Percentiles rank a stretch among this genome's conserved stretches.
Conservation (phyloP, 2,113 vertebrate genomes). For the Ia io region DNA sequence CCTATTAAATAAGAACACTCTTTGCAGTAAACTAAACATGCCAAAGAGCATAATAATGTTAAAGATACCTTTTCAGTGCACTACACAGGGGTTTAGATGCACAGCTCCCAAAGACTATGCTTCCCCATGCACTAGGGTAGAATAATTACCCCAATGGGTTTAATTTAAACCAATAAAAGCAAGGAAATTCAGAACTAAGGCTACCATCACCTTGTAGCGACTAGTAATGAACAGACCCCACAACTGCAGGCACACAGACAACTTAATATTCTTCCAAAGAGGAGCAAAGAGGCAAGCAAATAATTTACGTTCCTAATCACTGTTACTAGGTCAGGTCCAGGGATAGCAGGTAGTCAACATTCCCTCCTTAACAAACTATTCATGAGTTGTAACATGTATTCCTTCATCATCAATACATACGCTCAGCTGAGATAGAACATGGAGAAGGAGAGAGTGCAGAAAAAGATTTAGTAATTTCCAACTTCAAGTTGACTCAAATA, state of each 20-base stretch:
- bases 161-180: constrained; percentile 74
- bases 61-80: constrained; percentile 39
- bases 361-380: background rate
- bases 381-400: background rate
- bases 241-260: background rate
- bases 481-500: background rate
- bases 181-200: constrained; percentile 58
- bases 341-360: background rate
- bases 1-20: constrained; percentile 61
- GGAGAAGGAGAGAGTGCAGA: background rate
- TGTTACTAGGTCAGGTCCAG: background rate
- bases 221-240: constrained; percentile 24
- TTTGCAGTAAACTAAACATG: constrained; percentile 46
- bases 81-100: constrained; percentile 23
- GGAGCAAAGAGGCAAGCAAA: background rate
- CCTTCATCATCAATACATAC: background rate
- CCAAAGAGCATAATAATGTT: constrained; percentile 58
- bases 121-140: constrained; percentile 41
- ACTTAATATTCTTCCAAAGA: constrained; percentile 5
- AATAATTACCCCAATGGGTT: constrained; percentile 66
- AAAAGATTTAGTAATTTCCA: background rate
- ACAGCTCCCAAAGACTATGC: constrained; percentile 52
- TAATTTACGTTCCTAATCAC: background rate
- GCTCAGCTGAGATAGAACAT: background rate
- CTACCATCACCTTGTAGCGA: constrained; percentile 47